phyloP scores from a whole-genome alignment of 2,113 vertebrate genomes.

The Rostratula benghalensis region DNA sequence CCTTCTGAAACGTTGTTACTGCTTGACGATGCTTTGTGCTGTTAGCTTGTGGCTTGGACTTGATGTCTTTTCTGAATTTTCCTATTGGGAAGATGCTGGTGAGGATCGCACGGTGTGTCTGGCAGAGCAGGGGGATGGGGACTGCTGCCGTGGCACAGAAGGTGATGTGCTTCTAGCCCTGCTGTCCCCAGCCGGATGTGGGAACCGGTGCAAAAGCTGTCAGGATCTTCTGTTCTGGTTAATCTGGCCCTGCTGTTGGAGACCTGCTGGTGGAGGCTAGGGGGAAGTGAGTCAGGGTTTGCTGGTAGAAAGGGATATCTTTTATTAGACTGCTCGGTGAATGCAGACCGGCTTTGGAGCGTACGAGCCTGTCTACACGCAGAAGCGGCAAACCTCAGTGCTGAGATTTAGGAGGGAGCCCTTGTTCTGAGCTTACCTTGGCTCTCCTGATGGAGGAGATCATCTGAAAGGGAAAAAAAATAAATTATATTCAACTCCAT shows the following conservation, averaged over 20 bases:
- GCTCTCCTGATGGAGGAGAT: background rate
- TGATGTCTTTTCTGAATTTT: background rate
- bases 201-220: background rate
- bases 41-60: background rate
- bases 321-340: background rate
- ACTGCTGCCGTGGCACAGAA: background rate
- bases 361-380: background rate
- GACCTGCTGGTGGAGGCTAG: background rate
- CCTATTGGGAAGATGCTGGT: background rate
- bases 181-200: background rate
- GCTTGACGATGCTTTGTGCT: background rate
- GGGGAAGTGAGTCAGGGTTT: constrained; percentile 61
- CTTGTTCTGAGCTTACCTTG: background rate
- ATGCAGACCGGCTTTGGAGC: background rate
- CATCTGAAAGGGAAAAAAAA: background rate
- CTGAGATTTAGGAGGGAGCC: background rate
- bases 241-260: background rate
- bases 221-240: background rate
- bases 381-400: background rate
- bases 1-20: fast-evolving
- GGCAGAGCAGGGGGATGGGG: background rate
- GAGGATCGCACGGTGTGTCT: background rate
- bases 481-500: background rate
- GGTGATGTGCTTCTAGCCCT: background rate
- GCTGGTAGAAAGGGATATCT: constrained; percentile 46